Conservation (phyloP, 2,888 invertebrate species). For the Drosophila paranaensis region DNA sequence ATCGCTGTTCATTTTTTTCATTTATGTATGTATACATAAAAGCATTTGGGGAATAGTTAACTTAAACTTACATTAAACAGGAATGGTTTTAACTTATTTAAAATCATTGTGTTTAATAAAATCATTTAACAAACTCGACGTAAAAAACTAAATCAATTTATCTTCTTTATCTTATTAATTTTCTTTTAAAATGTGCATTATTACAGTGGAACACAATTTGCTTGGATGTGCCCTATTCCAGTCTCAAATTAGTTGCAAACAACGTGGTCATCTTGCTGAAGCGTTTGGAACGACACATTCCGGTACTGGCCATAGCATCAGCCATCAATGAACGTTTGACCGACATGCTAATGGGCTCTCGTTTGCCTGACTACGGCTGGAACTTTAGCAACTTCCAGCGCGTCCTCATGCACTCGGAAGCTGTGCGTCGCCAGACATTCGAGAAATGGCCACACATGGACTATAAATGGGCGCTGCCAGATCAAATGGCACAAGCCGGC, state of each 20-base stretch:
- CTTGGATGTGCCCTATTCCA: slow-evolving; percentile 91
- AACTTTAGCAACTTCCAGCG: slow-evolving; percentile 84
- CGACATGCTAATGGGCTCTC: slow-evolving; percentile 87
- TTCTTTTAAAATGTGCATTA: neutral
- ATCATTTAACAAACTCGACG: too few relatives aligned
- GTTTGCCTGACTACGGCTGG: slow-evolving; percentile 83
- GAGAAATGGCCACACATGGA: slow-evolving; percentile 98
- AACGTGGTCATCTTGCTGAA: slow-evolving; percentile 93
- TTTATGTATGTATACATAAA: neutral
- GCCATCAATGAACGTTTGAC: slow-evolving; percentile 94
- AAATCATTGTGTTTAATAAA: neutral
- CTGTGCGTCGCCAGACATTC: slow-evolving; percentile 95
- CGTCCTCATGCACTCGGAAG: slow-evolving; percentile 95
- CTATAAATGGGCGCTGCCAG: slow-evolving; percentile 98
- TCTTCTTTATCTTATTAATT: neutral
- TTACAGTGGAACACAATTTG: slow-evolving; percentile 96
- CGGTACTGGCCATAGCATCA: slow-evolving; percentile 94
- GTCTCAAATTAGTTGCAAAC: slow-evolving; percentile 91
- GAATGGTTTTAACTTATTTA: too few relatives aligned
- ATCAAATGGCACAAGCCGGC: slow-evolving; percentile 98
- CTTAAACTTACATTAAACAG: too few relatives aligned
- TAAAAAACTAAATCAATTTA: neutral
- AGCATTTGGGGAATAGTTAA: neutral
- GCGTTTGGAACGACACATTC: slow-evolving; percentile 92
- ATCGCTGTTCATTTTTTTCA: neutral